Base-by-base conservation (phyloP, 2,797 vertebrate species). In the Melanotaenia pygmaea region DNA sequence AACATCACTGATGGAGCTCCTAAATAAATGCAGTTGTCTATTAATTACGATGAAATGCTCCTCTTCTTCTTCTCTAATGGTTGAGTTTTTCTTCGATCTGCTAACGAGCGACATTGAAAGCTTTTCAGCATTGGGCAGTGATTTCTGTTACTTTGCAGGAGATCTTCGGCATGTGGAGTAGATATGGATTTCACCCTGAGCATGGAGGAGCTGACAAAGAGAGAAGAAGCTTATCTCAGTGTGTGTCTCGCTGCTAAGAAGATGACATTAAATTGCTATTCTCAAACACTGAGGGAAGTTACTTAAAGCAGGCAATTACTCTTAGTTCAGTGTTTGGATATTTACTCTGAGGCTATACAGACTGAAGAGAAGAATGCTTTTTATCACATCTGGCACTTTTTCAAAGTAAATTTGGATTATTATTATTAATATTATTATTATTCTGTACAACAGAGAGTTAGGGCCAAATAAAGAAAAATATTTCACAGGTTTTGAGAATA, bases 201-300 rank as follows among this genome's bases (percentile, higher is more conserved):
- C 59, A 68, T 18, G 18, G 66, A 81, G 26, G 24, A 68, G 62
- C 30, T 32, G 59, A 62, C 16, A 16, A 70, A 76, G 79, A 84
- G 79, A 79, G 72, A 80, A 24, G 67, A 72, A 80, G 82, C 65
- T 81, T 84, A 78, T 91, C 86, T 84, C 82, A 74, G 67, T 45
- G 51, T 74, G 87, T 70, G 62, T 83, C 83, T 78, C 72, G 82
- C 73, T 35, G 45, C 77, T 59, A 70, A 84, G 70, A 83, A 70
- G 70, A 66, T 84, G 82, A 80, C 77, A 75, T 81, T 88, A 88
- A 88, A 83, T 79, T 80, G 80, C 72, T n/a, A 65, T 65, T 72
- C 66, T 66, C 24, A 64, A 51, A 82, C 60, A 70, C 37, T 53
- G 32, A 56, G 37, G 14, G 22, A 62, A 38, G 50, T 71, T 72